phyloP scores from a whole-genome alignment of 2,888 invertebrate species.

The Arctia plantaginis region DNA sequence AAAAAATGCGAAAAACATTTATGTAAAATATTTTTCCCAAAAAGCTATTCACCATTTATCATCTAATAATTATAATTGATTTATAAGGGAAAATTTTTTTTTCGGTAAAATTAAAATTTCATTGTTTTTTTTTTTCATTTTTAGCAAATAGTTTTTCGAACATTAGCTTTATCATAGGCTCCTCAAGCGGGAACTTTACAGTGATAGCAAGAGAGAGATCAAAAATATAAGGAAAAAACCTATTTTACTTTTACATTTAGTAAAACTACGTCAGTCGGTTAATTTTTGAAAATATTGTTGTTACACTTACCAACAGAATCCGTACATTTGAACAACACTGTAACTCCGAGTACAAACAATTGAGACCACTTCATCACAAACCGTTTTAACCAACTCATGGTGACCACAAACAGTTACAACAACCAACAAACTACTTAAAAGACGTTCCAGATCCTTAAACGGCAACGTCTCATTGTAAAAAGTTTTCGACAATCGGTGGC shows the following conservation, averaged over 20 bases:
- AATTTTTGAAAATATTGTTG: background rate
- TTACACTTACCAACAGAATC: slow-evolving; percentile 78
- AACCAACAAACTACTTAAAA: slow-evolving; percentile 38
- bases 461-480: slow-evolving; percentile 44
- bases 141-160: no score
- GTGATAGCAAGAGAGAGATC: background rate
- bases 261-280: background rate
- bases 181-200: background rate
- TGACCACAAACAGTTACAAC: slow-evolving; percentile 38
- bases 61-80: no score
- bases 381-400: slow-evolving; percentile 58
- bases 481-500: slow-evolving; percentile 55
- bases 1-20: no score
- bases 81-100: no score
- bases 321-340: slow-evolving; percentile 79
- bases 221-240: background rate
- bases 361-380: slow-evolving; percentile 74
- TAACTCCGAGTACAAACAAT: slow-evolving; percentile 76
- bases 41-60: no score
- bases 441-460: slow-evolving; percentile 48
- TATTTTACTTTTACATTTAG: background rate
- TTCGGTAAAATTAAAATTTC: no score
- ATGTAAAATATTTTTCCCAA: no score
- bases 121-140: no score
- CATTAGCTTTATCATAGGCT: no score